Conservation (phyloP, 1,140 invertebrate species). For the Aphelinus certus region DNA sequence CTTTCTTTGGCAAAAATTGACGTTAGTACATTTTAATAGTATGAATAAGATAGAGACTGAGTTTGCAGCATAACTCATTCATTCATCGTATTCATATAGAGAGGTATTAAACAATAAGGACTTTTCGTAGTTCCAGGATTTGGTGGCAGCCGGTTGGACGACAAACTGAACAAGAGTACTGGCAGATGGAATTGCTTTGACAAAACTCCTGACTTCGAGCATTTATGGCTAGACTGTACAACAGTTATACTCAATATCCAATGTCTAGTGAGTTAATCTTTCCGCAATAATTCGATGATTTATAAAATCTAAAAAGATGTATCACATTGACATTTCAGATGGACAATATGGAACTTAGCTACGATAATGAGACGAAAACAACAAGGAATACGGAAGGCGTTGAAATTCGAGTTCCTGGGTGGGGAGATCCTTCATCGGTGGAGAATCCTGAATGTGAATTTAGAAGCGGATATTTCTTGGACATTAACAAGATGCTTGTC, state of each 20-base stretch:
- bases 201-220: constrained; percentile 82
- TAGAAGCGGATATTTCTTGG: constrained; percentile 86
- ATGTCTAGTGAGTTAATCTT: constrained; percentile 80
- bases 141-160: constrained; percentile 94
- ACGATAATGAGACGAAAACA: constrained; percentile 85
- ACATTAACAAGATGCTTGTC: constrained; percentile 83
- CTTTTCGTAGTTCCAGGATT: constrained; percentile 87
- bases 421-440: constrained; percentile 77
- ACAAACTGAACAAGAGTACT: constrained; percentile 87
- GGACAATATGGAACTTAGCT: constrained; percentile 92
- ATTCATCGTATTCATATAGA: too few species aligned
- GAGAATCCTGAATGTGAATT: constrained; percentile 83
- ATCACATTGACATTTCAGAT: constrained; percentile 65
- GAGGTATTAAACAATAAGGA: too few species aligned
- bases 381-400: constrained; percentile 91
- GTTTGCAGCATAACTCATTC: too few species aligned
- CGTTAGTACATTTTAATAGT: too few species aligned
- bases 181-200: constrained; percentile 90
- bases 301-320: neutral
- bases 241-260: constrained; percentile 92
- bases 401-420: constrained; percentile 85
- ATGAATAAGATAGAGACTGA: too few species aligned
- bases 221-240: constrained; percentile 95
- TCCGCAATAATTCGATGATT: neutral
- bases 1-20: too few species aligned